A percentile compares a stretch with the other conserved stretches of the same genome.
These are phyloP conservation scores for Heterodera schachtii DNA, from an alignment of 1,140 invertebrate species.

Conservation along the genomic window DNA sequence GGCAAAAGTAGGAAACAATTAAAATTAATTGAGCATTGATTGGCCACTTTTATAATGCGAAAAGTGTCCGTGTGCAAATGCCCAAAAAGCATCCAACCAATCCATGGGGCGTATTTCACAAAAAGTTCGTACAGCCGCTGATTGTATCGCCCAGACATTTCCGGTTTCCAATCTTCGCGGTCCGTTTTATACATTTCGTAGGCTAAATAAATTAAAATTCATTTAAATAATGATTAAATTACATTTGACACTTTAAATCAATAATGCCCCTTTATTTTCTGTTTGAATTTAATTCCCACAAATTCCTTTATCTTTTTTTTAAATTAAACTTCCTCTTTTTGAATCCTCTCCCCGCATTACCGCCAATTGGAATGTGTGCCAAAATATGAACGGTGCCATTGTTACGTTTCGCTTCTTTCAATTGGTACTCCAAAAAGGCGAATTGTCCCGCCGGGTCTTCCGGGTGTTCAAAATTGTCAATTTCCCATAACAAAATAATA, in stretches of 20 bases:
- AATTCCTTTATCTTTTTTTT: not conserved
- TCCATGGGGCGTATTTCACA: conserved; percentile 43
- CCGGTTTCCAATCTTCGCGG: conserved; percentile 48
- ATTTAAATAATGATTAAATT: too few relatives aligned
- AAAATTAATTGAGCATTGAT: conserved; percentile 1
- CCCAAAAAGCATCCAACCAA: conserved; percentile 62
- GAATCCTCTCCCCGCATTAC: conserved; percentile 25
- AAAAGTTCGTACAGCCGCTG: conserved; percentile 51
- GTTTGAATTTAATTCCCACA: too few relatives aligned
- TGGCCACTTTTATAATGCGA: conserved; percentile 49
- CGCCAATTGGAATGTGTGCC: conserved; percentile 59
- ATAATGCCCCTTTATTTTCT: too few relatives aligned
- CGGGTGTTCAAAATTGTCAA: conserved; percentile 44
- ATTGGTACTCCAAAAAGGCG: conserved; percentile 50
- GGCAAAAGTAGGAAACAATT: not conserved
- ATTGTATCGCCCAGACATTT: conserved; percentile 58
- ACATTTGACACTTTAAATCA: too few relatives aligned
- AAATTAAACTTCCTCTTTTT: conserved; percentile 11
- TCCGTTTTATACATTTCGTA: not conserved
- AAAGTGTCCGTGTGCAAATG: conserved; percentile 64
- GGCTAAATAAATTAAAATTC: not conserved
- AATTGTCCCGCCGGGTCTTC: conserved; percentile 60
- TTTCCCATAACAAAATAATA: not conserved
- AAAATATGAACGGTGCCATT: conserved; percentile 50
- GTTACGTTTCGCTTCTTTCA: conserved; percentile 40